Percentiles rank a stretch among this genome's conserved stretches.
Evolutionary conservation across 2,888 invertebrate genomes (phyloP).

Genomic region (Perizoma flavofasciatum): DNA sequence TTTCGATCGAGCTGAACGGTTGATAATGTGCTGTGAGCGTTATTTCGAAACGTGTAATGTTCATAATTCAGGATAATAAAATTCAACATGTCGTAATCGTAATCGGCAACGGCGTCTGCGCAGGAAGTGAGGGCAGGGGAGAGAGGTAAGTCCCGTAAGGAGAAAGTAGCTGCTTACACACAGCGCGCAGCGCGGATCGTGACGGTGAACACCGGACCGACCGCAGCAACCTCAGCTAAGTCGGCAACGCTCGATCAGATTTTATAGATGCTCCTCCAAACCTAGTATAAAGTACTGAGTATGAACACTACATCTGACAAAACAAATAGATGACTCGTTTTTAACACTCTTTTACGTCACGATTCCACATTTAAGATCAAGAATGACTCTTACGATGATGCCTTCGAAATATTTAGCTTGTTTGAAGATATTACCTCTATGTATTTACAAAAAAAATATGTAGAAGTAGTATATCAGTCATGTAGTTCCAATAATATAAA

Average conservation of each 20-base stretch:
- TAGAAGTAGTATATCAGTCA: too few species aligned
- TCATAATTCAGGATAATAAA: slow-evolving; percentile 66
- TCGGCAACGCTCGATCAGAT: slow-evolving; percentile 61
- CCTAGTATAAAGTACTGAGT: slow-evolving; percentile 49
- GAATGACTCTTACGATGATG: slow-evolving; percentile 21
- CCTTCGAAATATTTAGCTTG: too few species aligned
- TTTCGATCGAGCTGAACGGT: slow-evolving; percentile 41
- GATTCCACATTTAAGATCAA: slow-evolving; percentile 46
- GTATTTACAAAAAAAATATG: too few species aligned
- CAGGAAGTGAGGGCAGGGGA: slow-evolving; percentile 47
- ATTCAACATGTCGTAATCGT: slow-evolving; percentile 72
- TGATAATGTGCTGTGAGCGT: slow-evolving; percentile 49
- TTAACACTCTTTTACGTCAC: slow-evolving; percentile 45
- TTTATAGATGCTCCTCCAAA: slow-evolving; percentile 53
- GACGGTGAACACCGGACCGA: slow-evolving; percentile 56
- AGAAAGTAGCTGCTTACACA: slow-evolving; percentile 82
- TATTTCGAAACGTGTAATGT: slow-evolving; percentile 62
- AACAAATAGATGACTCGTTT: slow-evolving; percentile 43
- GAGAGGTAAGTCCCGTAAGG: slow-evolving; percentile 75
- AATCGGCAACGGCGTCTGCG: slow-evolving; percentile 54
- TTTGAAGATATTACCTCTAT: too few species aligned
- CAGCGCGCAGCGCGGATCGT: slow-evolving; percentile 59
- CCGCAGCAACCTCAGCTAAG: slow-evolving; percentile 57
- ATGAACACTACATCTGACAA: slow-evolving; percentile 47
- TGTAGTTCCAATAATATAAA: too few species aligned